Evolutionary conservation across 2,888 invertebrate genomes (phyloP), one percentile per base, ranked within the genome.

Genomic region (Sminthurinus aureus): DNA sequence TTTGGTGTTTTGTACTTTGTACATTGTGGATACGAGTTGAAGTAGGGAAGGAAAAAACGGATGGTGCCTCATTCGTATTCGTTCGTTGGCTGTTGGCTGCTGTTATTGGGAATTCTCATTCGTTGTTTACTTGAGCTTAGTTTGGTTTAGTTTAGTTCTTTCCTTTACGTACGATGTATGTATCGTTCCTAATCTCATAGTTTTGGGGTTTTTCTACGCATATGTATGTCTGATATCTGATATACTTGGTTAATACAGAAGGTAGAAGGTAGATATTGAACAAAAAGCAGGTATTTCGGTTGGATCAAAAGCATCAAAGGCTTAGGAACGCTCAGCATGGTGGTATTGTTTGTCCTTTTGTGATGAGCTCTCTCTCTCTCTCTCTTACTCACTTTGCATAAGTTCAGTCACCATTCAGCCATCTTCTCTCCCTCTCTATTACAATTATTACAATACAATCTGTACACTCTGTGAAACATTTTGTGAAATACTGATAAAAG

Each of bases 251-350:
- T n/a, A n/a, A n/a, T n/a, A n/a, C 38, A 4, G 38, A 38, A 38
- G 1, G 6, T 6, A 38, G 38, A 38, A 38, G 38, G 79, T 67
- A n/a, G 79, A 79, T 66, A 81, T 74, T 64, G 78, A 77, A 77
- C 76, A 82, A 82, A 77, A 77, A 76, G 78, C 78, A 82, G 82
- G 82, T 82, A 82, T 82, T 82, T 77, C 76, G 77, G 82, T 77
- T 78, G 77, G 82, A 82, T 82, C 77, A 82, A 82, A 82, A 82
- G 82, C 78, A 82, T 82, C 78, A 78, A 82, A 78, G 78, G 82
- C 78, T 82, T 77, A 77, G 73, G 78, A 78, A 76, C 82, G 76
- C 82, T 71, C 82, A 82, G 82, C 82, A 71, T 82, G 82, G 82
- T 78, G 82, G 82, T 82, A 78, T 82, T 82, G 82, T 82, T 77